Conservation (phyloP, 2,888 invertebrate genomes). For the Diarsia brunnea region DNA sequence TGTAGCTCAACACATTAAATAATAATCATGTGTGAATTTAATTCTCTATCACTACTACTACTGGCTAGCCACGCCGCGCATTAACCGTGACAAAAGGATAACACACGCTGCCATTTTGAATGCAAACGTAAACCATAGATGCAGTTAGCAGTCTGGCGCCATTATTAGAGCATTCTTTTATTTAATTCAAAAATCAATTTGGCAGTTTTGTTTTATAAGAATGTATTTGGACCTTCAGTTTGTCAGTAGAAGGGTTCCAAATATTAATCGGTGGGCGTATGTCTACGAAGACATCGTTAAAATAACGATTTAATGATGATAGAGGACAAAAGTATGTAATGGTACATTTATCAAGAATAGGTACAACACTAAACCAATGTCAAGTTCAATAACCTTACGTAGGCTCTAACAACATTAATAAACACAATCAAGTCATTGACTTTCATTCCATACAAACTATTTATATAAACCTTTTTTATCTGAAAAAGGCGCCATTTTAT, state of each 20-base stretch:
- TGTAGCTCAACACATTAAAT: conserved; percentile 32
- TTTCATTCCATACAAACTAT: background rate
- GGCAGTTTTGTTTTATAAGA: background rate
- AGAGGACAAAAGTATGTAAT: background rate
- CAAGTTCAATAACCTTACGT: background rate
- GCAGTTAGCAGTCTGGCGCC: conserved; percentile 14
- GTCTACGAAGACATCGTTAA: background rate
- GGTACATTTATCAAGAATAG: background rate
- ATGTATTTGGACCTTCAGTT: background rate
- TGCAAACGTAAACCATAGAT: conserved; percentile 41
- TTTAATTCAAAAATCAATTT: conserved; percentile 20
- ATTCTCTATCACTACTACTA: conserved; percentile 45
- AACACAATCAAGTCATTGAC: too few relatives aligned
- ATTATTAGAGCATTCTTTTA: conserved; percentile 6
- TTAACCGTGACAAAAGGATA: conserved; percentile 50
- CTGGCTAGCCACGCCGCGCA: conserved; percentile 12
- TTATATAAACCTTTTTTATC: background rate
- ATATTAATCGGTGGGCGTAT: background rate
- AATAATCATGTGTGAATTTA: conserved; percentile 53
- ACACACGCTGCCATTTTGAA: conserved; percentile 37
- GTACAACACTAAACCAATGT: background rate
- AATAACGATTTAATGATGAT: background rate
- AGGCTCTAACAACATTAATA: background rate
- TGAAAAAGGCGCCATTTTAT: conserved; percentile 26
- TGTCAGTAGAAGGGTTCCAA: background rate